Conservation (phyloP, 2,797 vertebrate genomes). For the Xenops minutus region DNA sequence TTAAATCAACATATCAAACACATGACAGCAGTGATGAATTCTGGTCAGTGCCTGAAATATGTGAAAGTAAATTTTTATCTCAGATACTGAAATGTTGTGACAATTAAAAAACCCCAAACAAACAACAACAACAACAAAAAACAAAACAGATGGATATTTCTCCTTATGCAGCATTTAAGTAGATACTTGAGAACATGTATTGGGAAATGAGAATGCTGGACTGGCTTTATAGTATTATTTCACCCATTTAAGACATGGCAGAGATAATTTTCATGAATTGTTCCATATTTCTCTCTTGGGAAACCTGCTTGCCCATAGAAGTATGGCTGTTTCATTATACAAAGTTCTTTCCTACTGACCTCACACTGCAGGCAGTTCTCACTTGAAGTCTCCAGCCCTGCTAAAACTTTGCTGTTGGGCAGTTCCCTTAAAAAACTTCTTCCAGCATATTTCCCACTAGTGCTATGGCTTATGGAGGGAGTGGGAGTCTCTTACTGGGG, state of each 20-base stretch:
- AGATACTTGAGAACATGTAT: not conserved
- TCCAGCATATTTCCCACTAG: not conserved
- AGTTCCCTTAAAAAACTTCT: not conserved
- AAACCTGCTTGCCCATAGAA: not conserved
- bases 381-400: not conserved
- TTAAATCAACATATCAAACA: not conserved
- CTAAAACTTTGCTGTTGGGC: not conserved
- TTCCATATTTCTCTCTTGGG: not conserved
- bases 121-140: not conserved
- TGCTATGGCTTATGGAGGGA: not conserved
- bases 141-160: not conserved
- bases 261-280: not conserved
- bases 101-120: not conserved
- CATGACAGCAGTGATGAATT: not conserved
- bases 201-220: not conserved
- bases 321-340: not conserved
- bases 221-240: not conserved
- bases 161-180: not conserved
- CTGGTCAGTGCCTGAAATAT: not conserved
- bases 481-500: not conserved
- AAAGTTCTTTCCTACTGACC: not conserved
- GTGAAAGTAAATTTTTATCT: not conserved
- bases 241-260: not conserved
- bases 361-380: not conserved
- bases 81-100: not conserved